These are phyloP conservation scores for Hydrotaea cyrtoneurina DNA, from an alignment of 2,888 invertebrate genomes.

Conservation along the genomic window DNA sequence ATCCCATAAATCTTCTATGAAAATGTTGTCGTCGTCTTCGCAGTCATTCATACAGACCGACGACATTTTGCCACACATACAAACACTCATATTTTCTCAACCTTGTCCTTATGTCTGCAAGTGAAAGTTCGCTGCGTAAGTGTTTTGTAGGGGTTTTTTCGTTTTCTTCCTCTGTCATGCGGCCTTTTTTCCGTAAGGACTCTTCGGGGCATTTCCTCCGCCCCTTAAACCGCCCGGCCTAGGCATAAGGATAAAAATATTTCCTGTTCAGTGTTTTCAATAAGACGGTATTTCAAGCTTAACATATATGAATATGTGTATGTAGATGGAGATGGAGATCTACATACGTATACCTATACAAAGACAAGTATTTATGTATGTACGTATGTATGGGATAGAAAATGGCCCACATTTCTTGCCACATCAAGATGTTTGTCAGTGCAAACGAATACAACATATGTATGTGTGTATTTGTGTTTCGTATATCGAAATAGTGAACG, in stretches of 20 bases:
- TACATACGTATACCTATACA: background rate
- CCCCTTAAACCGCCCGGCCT: background rate
- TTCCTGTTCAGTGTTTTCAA: background rate
- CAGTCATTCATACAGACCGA: background rate
- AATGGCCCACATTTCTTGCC: background rate
- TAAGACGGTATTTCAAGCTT: background rate
- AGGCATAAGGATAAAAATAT: slow-evolving; percentile 17
- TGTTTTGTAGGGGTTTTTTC: slow-evolving; percentile 28
- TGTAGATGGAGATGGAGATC: background rate
- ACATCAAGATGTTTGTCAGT: too few species aligned
- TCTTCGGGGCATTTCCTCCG: background rate
- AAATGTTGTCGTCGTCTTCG: slow-evolving; percentile 20
- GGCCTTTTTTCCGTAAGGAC: background rate
- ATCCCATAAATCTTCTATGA: slow-evolving; percentile 36
- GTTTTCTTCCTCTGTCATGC: background rate
- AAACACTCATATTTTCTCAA: background rate
- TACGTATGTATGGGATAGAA: background rate
- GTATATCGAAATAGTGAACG: slow-evolving; percentile 13
- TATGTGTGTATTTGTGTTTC: background rate
- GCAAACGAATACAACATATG: background rate
- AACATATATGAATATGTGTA: background rate
- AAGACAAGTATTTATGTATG: background rate
- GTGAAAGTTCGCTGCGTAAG: slow-evolving; percentile 35
- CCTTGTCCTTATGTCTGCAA: slow-evolving; percentile 26
- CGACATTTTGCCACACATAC: background rate